A percentile compares a stretch with the other conserved stretches of the same genome.
Conservation (phyloP, 2,113 vertebrate genomes). For the Hippocampus guttulatus region DNA sequence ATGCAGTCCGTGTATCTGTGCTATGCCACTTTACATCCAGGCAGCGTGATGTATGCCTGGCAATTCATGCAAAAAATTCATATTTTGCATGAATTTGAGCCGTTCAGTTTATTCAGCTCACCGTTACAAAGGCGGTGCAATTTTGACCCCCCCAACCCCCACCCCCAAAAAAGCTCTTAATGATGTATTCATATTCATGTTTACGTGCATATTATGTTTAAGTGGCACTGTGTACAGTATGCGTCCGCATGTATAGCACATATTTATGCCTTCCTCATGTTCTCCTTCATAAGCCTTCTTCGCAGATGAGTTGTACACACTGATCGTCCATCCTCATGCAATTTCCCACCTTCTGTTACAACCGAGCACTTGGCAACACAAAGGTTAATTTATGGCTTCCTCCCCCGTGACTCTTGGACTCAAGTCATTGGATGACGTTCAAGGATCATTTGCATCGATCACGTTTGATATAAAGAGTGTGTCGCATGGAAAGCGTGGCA, state of each 20-base stretch:
- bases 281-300: background rate
- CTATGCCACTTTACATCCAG: too few species aligned
- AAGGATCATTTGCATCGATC: constrained; percentile 29
- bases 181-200: background rate
- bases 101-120: too few species aligned
- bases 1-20: too few species aligned
- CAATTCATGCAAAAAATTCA: too few species aligned
- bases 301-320: constrained; percentile 2
- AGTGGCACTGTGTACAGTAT: background rate
- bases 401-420: constrained; percentile 16
- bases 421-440: constrained; percentile 23
- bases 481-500: background rate
- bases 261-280: background rate
- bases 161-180: too few species aligned
- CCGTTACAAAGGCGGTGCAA: too few species aligned
- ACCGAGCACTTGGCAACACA: constrained; percentile 27
- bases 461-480: constrained; percentile 16
- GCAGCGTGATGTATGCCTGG: too few species aligned
- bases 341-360: constrained; percentile 14
- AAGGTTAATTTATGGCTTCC: constrained; percentile 24
- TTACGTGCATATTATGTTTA: background rate
- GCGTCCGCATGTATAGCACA: background rate
- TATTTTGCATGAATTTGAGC: too few species aligned
- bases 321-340: constrained; percentile 16
- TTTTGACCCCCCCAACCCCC: too few species aligned